Evolutionary conservation across 2,113 vertebrate species (phyloP).

Genomic region (Saimiri boliviensis): DNA sequence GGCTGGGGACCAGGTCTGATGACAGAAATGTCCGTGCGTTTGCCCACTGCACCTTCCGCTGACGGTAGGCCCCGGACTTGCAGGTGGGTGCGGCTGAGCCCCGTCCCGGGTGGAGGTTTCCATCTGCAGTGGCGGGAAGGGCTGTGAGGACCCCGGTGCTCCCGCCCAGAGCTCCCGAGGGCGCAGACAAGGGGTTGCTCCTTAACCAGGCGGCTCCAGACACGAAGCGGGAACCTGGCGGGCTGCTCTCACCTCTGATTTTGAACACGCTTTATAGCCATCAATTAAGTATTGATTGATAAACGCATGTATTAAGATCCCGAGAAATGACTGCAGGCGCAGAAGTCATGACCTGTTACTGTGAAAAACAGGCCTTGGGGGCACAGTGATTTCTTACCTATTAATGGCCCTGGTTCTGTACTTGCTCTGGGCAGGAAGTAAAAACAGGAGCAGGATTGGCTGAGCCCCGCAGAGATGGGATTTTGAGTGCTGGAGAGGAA

Average conservation of each 20-base stretch:
- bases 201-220: accelerated
- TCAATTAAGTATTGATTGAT: slow-evolving; percentile 10
- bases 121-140: not conserved
- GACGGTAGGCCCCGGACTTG: accelerated
- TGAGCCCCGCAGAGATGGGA: not conserved
- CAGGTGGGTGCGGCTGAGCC: accelerated
- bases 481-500: not conserved
- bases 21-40: accelerated
- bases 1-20: accelerated
- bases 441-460: not conserved
- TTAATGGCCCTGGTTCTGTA: accelerated
- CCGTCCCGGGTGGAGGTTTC: accelerated
- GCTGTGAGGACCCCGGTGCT: accelerated
- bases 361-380: not conserved
- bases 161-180: accelerated
- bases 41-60: accelerated
- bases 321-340: not conserved
- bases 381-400: not conserved
- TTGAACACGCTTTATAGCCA: not conserved
- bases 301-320: not conserved
- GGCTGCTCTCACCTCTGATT: accelerated
- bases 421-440: not conserved
- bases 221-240: accelerated
- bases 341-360: not conserved
- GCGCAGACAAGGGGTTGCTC: accelerated